Percentiles rank a stretch among this genome's conserved stretches.
Evolutionary conservation across 2,888 invertebrate species (phyloP).

Genomic region (Athalia rosae): DNA sequence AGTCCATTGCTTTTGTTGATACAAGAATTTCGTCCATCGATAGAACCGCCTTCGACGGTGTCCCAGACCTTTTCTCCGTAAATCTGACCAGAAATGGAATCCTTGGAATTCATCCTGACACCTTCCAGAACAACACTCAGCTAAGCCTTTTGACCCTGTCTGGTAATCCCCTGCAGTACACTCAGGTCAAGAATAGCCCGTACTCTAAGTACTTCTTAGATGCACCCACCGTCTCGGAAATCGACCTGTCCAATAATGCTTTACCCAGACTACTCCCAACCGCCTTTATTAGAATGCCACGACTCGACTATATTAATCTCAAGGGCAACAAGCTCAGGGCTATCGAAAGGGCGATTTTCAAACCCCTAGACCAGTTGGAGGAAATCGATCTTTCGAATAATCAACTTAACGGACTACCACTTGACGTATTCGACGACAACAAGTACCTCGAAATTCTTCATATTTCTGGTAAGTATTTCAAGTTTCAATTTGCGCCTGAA

Average conservation of each 20-base stretch:
- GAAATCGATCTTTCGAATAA: slow-evolving; percentile 86
- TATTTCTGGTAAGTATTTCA: slow-evolving; percentile 57
- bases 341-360: slow-evolving; percentile 79
- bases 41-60: slow-evolving; percentile 82
- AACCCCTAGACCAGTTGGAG: slow-evolving; percentile 79
- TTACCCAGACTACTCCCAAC: slow-evolving; percentile 79
- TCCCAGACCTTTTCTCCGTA: slow-evolving; percentile 81
- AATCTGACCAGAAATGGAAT: slow-evolving; percentile 83
- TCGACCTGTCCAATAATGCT: slow-evolving; percentile 83
- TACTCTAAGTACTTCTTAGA: slow-evolving; percentile 75
- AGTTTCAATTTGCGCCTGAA: background rate
- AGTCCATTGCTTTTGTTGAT: slow-evolving; percentile 82
- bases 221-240: slow-evolving; percentile 81
- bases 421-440: slow-evolving; percentile 81
- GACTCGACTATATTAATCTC: slow-evolving; percentile 81
- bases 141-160: slow-evolving; percentile 81
- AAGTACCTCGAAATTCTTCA: slow-evolving; percentile 79
- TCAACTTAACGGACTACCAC: slow-evolving; percentile 78
- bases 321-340: slow-evolving; percentile 81
- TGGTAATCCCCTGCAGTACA: slow-evolving; percentile 79
- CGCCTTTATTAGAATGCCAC: slow-evolving; percentile 80
- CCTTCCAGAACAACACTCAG: slow-evolving; percentile 81
- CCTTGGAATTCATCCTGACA: slow-evolving; percentile 80
- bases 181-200: slow-evolving; percentile 67
- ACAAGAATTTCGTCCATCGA: slow-evolving; percentile 81